phyloP scores from a whole-genome alignment of 2,888 invertebrate genomes.

The Trichopria drosophilae region DNA sequence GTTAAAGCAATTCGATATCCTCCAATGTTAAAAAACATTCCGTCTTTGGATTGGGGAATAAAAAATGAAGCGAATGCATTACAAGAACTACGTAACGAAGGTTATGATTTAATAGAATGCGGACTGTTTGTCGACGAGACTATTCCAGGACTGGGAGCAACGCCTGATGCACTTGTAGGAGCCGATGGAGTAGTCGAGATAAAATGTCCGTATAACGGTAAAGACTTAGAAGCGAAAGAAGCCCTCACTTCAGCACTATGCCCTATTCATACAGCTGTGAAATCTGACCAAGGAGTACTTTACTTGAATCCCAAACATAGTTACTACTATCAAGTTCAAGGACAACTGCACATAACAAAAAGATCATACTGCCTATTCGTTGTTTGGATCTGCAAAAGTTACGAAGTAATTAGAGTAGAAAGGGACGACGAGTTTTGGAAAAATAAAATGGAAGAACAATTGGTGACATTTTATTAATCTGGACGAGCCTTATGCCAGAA shows the following conservation, averaged over 20 bases:
- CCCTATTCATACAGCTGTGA: too few species aligned
- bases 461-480: constrained; percentile 26
- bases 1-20: constrained; percentile 29
- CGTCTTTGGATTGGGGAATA: constrained; percentile 24
- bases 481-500: constrained; percentile 26
- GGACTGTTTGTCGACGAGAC: constrained; percentile 30
- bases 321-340: constrained; percentile 38
- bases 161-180: constrained; percentile 33
- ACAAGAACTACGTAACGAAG: constrained; percentile 2
- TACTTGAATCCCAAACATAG: constrained; percentile 25
- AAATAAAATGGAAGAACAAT: constrained; percentile 24
- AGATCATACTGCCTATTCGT: constrained; percentile 30
- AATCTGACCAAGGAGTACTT: neutral
- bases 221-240: constrained; percentile 14
- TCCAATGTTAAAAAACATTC: neutral
- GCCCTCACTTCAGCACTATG: constrained; percentile 5
- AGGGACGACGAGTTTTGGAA: constrained; percentile 32
- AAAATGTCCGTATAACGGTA: constrained; percentile 25
- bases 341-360: constrained; percentile 34
- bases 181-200: constrained; percentile 33
- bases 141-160: constrained; percentile 22
- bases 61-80: constrained; percentile 29
- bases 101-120: constrained; percentile 14
- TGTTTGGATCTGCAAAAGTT: constrained; percentile 29
- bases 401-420: constrained; percentile 20